phyloP scores from a whole-genome alignment of 2,888 invertebrate species.

The Drosophila aldrichi region DNA sequence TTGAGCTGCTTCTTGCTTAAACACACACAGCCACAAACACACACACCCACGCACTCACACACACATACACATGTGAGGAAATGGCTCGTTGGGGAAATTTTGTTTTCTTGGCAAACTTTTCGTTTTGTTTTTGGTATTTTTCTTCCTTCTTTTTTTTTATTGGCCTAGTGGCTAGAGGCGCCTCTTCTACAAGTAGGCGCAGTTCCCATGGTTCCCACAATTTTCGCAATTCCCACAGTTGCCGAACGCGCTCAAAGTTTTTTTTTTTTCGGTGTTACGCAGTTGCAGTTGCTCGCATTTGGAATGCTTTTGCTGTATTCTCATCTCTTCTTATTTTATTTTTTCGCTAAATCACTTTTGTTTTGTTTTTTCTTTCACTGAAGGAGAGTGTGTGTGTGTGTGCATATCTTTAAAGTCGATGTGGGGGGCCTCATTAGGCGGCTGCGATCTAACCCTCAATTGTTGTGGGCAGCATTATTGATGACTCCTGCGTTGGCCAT shows the following conservation, averaged over 20 bases:
- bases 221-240: slow-evolving; percentile 22
- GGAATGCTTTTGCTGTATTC: slow-evolving; percentile 2
- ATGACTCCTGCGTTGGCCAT: slow-evolving; percentile 42
- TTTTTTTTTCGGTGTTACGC: background rate
- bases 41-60: slow-evolving; percentile 16
- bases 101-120: slow-evolving; percentile 59
- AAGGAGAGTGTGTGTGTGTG: background rate
- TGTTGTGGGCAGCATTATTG: slow-evolving; percentile 42
- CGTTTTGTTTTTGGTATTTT: slow-evolving; percentile 13
- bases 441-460: slow-evolving; percentile 30
- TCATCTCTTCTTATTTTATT: background rate
- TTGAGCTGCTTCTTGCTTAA: slow-evolving; percentile 12
- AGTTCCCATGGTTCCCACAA: slow-evolving; percentile 9
- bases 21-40: slow-evolving; percentile 19
- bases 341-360: slow-evolving; percentile 12
- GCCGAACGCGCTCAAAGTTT: background rate
- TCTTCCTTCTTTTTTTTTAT: slow-evolving; percentile 57
- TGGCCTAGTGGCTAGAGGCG: slow-evolving; percentile 37
- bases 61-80: slow-evolving; percentile 35
- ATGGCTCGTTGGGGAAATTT: slow-evolving; percentile 80
- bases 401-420: slow-evolving; percentile 24
- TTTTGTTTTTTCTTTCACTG: background rate
- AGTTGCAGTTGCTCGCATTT: slow-evolving; percentile 22
- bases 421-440: slow-evolving; percentile 65
- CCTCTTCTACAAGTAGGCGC: slow-evolving; percentile 5